phyloP scores from a whole-genome alignment of 2,797 vertebrate species.

The Betta splendens region DNA sequence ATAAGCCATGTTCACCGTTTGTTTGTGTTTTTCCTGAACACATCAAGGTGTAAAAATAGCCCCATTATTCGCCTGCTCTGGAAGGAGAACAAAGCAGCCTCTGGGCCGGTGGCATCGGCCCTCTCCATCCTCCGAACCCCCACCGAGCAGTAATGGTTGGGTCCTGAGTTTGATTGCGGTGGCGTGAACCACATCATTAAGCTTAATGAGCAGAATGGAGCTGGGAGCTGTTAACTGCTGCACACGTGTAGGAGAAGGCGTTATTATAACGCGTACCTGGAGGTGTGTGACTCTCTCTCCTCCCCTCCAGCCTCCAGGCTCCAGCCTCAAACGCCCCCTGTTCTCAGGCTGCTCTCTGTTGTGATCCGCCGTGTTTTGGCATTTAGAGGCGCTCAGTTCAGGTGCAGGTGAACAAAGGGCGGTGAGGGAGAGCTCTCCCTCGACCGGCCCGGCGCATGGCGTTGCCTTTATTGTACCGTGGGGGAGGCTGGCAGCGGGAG shows the following conservation, averaged over 20 bases:
- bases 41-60: background rate
- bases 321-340: no score
- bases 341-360: no score
- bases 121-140: background rate
- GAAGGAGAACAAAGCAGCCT: background rate
- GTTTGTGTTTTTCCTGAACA: no score
- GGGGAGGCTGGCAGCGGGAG: no score
- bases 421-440: slow-evolving; percentile 25
- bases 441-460: slow-evolving; percentile 32
- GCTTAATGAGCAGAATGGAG: slow-evolving; percentile 21
- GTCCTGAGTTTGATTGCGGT: slow-evolving; percentile 21
- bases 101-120: background rate
- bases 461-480: slow-evolving; percentile 42
- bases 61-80: background rate
- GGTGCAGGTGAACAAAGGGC: slow-evolving; percentile 57
- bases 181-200: slow-evolving; percentile 5
- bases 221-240: background rate
- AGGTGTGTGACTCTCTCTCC: no score
- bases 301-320: no score
- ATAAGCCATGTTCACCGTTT: no score
- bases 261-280: no score
- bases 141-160: background rate
- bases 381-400: slow-evolving; percentile 47
- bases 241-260: background rate
- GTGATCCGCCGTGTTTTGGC: slow-evolving; percentile 46